A percentile compares a stretch with the other conserved stretches of the same genome.
These are phyloP conservation scores for Rhinophrynus dorsalis DNA, from an alignment of 2,797 vertebrate genomes.

Conservation along the genomic window DNA sequence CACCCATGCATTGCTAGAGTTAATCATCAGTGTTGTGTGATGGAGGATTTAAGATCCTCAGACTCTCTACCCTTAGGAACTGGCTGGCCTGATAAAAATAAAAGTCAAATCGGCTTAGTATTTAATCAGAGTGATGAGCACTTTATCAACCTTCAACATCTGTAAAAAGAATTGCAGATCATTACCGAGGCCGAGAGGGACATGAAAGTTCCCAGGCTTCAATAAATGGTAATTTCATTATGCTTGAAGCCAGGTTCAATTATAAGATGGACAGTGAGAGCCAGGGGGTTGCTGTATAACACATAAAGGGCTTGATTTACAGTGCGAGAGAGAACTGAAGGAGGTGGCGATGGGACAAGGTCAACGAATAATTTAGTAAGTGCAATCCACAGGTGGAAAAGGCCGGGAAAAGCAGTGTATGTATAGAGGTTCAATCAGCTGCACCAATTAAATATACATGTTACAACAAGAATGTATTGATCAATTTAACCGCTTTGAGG, in stretches of 20 bases:
- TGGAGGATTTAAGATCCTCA: background rate
- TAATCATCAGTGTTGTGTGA: background rate
- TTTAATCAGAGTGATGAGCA: conserved; percentile 29
- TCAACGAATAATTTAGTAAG: conserved; percentile 31
- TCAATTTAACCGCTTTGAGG: too few relatives aligned
- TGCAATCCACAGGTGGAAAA: conserved; percentile 2
- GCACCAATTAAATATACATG: background rate
- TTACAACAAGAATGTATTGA: background rate
- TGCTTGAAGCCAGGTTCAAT: conserved; percentile 36
- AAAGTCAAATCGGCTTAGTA: conserved; percentile 5
- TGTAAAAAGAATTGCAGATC: conserved; percentile 20
- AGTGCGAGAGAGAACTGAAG: conserved; percentile 1
- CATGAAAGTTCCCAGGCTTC: background rate
- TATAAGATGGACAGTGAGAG: conserved; percentile 27
- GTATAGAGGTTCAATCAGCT: background rate
- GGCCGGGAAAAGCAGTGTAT: background rate
- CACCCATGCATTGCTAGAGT: too few relatives aligned
- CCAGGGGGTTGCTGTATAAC: background rate
- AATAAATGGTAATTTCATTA: conserved; percentile 44
- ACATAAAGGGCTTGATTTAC: conserved; percentile 31
- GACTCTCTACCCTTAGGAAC: background rate
- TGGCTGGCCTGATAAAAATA: background rate
- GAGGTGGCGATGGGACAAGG: conserved; percentile 20
- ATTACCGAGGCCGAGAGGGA: background rate
- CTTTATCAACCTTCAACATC: conserved; percentile 35